A percentile compares a stretch with the other conserved stretches of the same genome.
Evolutionary conservation across 2,888 invertebrate genomes (phyloP).

Genomic region (Pammene aurita): DNA sequence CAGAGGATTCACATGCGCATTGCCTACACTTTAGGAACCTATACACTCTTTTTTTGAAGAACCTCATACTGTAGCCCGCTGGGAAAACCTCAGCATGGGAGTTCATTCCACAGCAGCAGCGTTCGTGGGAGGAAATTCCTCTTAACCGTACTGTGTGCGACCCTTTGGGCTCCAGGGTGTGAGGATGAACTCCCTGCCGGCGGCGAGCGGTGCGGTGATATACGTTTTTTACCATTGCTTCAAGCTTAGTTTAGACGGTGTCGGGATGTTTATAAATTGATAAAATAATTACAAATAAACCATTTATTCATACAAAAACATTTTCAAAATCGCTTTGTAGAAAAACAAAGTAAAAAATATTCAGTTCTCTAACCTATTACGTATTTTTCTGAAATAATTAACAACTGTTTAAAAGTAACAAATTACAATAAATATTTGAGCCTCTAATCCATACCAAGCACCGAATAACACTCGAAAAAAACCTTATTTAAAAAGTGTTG

Average conservation of each 20-base stretch:
- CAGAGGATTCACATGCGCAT: too few relatives aligned
- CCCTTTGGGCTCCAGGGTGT: too few relatives aligned
- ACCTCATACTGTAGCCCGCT: too few relatives aligned
- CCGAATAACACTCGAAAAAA: slow-evolving; percentile 54
- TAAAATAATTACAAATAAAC: slow-evolving; percentile 45
- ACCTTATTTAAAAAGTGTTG: not conserved
- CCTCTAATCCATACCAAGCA: slow-evolving; percentile 66
- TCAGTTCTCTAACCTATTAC: slow-evolving; percentile 26
- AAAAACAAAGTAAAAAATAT: slow-evolving; percentile 59
- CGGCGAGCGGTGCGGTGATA: too few relatives aligned
- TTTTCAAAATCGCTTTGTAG: slow-evolving; percentile 54
- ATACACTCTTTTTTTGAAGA: too few relatives aligned
- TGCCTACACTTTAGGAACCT: too few relatives aligned
- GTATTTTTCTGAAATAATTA: slow-evolving; percentile 41
- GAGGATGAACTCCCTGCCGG: too few relatives aligned
- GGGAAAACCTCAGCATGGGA: too few relatives aligned
- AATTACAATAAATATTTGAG: slow-evolving; percentile 50
- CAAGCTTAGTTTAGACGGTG: not conserved
- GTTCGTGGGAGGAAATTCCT: too few relatives aligned
- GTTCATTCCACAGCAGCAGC: too few relatives aligned
- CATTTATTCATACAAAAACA: slow-evolving; percentile 55
- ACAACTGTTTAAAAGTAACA: slow-evolving; percentile 17
- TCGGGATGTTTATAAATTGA: slow-evolving; percentile 7
- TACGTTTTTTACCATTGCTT: too few relatives aligned
- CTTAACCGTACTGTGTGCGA: too few relatives aligned